Evolutionary conservation across 2,113 vertebrate genomes (phyloP), one percentile per base, ranked within the genome.

Genomic region (Pseudorhombus dupliciocellatus): DNA sequence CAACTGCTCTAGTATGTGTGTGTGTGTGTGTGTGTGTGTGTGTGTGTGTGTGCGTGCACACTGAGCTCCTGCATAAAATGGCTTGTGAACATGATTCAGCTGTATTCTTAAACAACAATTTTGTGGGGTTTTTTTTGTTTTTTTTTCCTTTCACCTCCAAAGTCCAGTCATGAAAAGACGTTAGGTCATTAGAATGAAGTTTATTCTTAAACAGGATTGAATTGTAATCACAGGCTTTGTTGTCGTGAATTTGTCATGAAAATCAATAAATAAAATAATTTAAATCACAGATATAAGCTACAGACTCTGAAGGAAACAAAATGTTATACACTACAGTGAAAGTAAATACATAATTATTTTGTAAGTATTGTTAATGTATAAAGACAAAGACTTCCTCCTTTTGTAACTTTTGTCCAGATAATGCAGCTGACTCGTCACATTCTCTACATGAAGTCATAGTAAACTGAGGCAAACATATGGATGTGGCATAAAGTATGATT

Each of bases 181-280:
- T 15, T 24, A 24, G 31, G 20, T 25, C 24, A 26, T 62, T 54
- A 20, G 7, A 64, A 20, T 68, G 5, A 63, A n/a, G 3, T 61
- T 74, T 64, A 73, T 67, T 69, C 51, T 77, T 24, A 20, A 11
- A 71, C 56, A 31, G n/a, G 54, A 68, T 64, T 48, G 21, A 67
- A 52, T 77, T 1, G 70, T 21, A 10, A 78, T 67, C 7, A 34
- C 44, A 76, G 66, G 74, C 37, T 58, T 64, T 18, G 34, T 37
- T 37, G 34, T 12, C 34, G 12, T 37, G 34, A 46, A 55, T 9
- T 42, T 58, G 31, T n/a, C 61, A 51, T 46, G 26, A 73, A 60
- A 68, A 80, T 76, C 53, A 86, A 70, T 73, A 58, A 85, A 80
- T 71, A 75, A 69, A 81, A 59, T 79, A 48, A 64, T 51, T 65